These are phyloP conservation scores for Cremastinae sp. DNA, from an alignment of 2,888 invertebrate genomes.

Conservation along the genomic window DNA sequence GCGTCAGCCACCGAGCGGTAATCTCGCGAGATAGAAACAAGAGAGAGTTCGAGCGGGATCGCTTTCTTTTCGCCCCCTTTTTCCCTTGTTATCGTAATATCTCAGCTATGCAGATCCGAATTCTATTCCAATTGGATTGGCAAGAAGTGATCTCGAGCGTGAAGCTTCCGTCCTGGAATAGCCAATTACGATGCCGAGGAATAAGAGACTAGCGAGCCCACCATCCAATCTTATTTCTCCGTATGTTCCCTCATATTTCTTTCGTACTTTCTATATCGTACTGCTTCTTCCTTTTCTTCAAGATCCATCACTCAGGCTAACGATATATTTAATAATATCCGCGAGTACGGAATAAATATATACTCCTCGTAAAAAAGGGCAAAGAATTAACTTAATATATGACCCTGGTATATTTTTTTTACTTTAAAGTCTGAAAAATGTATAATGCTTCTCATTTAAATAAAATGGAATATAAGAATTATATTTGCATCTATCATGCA, in stretches of 20 bases:
- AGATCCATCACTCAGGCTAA: slow-evolving; percentile 14
- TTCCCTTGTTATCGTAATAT: slow-evolving; percentile 16
- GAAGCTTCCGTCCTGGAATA: slow-evolving; percentile 56
- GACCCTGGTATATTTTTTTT: too few relatives aligned
- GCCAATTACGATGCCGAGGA: slow-evolving; percentile 56
- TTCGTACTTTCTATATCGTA: slow-evolving; percentile 1
- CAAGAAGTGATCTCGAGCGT: slow-evolving; percentile 54
- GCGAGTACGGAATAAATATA: background rate
- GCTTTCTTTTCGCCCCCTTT: slow-evolving; percentile 1
- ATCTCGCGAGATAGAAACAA: slow-evolving; percentile 17
- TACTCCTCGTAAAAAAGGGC: too few relatives aligned
- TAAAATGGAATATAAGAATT: too few relatives aligned
- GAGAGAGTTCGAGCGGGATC: background rate
- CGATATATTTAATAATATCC: slow-evolving; percentile 21
- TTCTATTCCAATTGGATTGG: slow-evolving; percentile 40
- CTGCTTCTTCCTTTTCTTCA: slow-evolving; percentile 2
- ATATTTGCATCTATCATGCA: too few relatives aligned
- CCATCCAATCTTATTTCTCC: slow-evolving; percentile 29
- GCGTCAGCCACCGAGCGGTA: slow-evolving; percentile 16
- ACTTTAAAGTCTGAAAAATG: too few relatives aligned
- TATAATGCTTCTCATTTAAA: too few relatives aligned
- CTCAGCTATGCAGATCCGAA: slow-evolving; percentile 27
- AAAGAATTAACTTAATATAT: too few relatives aligned
- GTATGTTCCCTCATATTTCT: slow-evolving; percentile 31
- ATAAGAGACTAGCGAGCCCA: slow-evolving; percentile 51